phyloP scores from a whole-genome alignment of 1,140 invertebrate species.

The Brachystomella parvula region DNA sequence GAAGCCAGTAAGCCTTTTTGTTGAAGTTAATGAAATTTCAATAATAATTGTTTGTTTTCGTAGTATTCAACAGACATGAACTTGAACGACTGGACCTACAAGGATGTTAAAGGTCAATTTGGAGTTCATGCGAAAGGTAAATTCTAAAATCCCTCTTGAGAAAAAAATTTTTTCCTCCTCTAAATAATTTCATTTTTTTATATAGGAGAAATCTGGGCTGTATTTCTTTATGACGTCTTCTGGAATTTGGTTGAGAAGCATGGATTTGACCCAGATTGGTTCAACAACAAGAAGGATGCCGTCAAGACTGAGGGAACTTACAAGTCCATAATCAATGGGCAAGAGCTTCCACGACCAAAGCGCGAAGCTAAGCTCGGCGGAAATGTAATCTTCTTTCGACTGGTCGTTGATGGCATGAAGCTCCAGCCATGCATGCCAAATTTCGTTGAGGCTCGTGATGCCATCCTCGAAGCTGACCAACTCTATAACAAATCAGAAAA shows the following conservation, averaged over 20 bases:
- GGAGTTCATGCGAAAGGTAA: slow-evolving; percentile 8
- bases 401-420: slow-evolving; percentile 6
- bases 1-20: neutral
- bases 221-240: slow-evolving; percentile 9
- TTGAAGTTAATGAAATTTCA: neutral
- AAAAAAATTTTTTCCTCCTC: neutral
- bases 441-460: slow-evolving; percentile 1
- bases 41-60: neutral
- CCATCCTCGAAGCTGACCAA: slow-evolving; percentile 6
- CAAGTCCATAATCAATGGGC: neutral
- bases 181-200: neutral
- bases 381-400: neutral
- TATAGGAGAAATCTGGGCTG: slow-evolving; percentile 6
- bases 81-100: neutral
- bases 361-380: neutral
- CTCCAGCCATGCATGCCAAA: slow-evolving; percentile 5
- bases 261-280: slow-evolving; percentile 12
- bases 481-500: neutral
- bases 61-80: slow-evolving; percentile 6
- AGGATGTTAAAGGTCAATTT: neutral
- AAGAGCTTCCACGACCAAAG: neutral
- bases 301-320: neutral
- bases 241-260: slow-evolving; percentile 11
- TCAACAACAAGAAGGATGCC: neutral
- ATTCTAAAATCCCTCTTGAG: neutral